Conservation (phyloP, 1,140 invertebrate species). For the Eulimnadia texana region DNA sequence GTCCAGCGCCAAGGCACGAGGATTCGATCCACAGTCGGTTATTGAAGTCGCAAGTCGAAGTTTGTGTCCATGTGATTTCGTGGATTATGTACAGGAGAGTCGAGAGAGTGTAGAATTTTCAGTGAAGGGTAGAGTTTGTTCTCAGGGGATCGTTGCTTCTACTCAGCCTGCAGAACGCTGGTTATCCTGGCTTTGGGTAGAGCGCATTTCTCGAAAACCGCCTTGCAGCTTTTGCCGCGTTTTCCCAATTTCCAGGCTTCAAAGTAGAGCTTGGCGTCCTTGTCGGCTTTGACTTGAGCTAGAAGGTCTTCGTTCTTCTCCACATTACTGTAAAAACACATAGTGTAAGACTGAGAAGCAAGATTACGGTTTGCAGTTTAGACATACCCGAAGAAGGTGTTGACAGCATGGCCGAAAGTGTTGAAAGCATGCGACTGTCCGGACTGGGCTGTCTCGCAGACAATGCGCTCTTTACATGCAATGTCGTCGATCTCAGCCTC, state of each 20-base stretch:
- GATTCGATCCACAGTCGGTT: neutral
- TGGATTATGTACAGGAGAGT: neutral
- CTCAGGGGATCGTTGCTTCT: neutral
- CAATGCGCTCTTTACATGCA: slow-evolving; percentile 5
- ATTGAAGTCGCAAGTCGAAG: too few species aligned
- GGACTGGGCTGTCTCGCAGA: slow-evolving; percentile 7
- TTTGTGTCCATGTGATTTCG: neutral
- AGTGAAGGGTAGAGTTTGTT: neutral
- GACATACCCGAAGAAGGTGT: slow-evolving; percentile 13
- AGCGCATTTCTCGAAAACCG: slow-evolving; percentile 1
- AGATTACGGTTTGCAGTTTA: neutral
- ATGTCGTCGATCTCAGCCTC: neutral
- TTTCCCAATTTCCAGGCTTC: slow-evolving; percentile 13
- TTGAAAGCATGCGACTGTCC: slow-evolving; percentile 1
- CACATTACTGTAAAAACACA: slow-evolving; percentile 8
- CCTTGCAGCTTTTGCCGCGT: slow-evolving; percentile 11
- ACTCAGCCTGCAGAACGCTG: neutral
- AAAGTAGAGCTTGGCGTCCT: slow-evolving; percentile 9
- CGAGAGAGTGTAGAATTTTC: neutral
- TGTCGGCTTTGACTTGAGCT: neutral
- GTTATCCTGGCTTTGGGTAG: slow-evolving; percentile 6
- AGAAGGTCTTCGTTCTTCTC: neutral
- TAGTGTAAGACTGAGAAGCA: neutral
- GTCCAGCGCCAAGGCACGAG: neutral
- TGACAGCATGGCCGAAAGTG: slow-evolving; percentile 12